Conservation (phyloP, 2,888 invertebrate species). For the Temnothorax ravouxi region DNA sequence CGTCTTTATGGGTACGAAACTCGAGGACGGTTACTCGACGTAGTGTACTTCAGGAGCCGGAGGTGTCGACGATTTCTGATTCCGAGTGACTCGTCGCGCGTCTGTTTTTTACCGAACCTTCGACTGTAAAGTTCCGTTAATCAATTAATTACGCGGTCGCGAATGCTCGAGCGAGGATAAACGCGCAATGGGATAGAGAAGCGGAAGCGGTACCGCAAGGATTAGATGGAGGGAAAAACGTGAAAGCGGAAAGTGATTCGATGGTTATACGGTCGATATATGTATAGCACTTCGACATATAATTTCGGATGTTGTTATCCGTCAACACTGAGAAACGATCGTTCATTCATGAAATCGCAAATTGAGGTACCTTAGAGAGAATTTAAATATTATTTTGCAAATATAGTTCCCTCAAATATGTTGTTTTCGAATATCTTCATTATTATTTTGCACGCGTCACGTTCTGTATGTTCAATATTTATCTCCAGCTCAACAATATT, state of each 20-base stretch:
- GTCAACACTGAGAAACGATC: neutral
- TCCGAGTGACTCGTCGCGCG: constrained; percentile 12
- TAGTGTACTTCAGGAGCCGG: neutral
- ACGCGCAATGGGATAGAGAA: constrained; percentile 33
- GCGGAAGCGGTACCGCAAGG: constrained; percentile 11
- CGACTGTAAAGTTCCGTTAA: constrained; percentile 15
- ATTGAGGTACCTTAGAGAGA: neutral
- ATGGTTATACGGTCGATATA: neutral
- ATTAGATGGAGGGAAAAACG: constrained; percentile 27
- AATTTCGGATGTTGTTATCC: neutral
- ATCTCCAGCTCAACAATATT: neutral
- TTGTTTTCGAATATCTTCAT: neutral
- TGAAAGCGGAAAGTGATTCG: constrained; percentile 28
- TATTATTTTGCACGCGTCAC: neutral
- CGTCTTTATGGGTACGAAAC: constrained; percentile 43
- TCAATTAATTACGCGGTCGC: constrained; percentile 14
- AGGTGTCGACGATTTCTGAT: constrained; percentile 12
- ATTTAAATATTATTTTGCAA: neutral
- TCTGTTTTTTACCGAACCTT: neutral
- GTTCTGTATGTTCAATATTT: neutral
- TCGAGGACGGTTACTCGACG: neutral
- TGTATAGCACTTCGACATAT: neutral
- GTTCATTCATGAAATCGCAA: neutral
- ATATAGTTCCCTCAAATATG: neutral
- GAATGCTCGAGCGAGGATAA: neutral